Percentiles rank a stretch among this genome's conserved stretches.
Conservation (phyloP, 2,888 invertebrate genomes). For the Allacma fusca region DNA sequence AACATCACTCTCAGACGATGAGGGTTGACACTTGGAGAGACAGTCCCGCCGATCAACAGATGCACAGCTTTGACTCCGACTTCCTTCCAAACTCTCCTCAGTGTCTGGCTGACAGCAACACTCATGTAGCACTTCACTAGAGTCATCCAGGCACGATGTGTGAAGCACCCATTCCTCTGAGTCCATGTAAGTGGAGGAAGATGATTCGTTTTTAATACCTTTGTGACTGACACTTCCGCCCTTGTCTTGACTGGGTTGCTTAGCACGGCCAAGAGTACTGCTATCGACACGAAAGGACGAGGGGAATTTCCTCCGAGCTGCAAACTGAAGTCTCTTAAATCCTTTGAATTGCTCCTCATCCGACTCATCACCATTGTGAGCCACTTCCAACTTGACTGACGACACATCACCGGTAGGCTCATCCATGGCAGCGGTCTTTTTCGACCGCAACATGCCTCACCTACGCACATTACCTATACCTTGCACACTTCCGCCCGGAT, state of each 20-base stretch:
- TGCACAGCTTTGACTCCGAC: conserved; percentile 35
- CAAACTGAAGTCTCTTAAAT: conserved; percentile 46
- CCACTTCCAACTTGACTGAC: conserved; percentile 39
- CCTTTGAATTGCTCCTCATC: conserved; percentile 43
- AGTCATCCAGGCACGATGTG: conserved; percentile 60
- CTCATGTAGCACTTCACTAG: conserved; percentile 59
- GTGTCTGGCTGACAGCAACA: conserved; percentile 59
- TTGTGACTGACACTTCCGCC: conserved; percentile 12
- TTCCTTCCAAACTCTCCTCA: conserved; percentile 41
- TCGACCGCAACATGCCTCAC: conserved; percentile 61
- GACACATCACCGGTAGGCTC: conserved; percentile 41
- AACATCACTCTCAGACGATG: conserved; percentile 52
- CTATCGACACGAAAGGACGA: conserved; percentile 37
- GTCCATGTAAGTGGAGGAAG: conserved; percentile 31
- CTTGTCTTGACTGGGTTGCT: neutral
- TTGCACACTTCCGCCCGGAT: conserved; percentile 17
- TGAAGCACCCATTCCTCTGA: conserved; percentile 61
- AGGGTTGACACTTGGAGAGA: conserved; percentile 41
- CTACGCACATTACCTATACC: conserved; percentile 58
- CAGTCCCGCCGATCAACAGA: conserved; percentile 43
- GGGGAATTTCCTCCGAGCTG: conserved; percentile 43
- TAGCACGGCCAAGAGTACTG: conserved; percentile 4
- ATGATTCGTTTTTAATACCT: conserved; percentile 3
- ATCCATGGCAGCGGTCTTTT: conserved; percentile 61
- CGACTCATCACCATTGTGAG: conserved; percentile 41